Evolutionary conservation across 2,113 vertebrate genomes (phyloP), one percentile per base, ranked within the genome.

Genomic region (Microtus oregoni): DNA sequence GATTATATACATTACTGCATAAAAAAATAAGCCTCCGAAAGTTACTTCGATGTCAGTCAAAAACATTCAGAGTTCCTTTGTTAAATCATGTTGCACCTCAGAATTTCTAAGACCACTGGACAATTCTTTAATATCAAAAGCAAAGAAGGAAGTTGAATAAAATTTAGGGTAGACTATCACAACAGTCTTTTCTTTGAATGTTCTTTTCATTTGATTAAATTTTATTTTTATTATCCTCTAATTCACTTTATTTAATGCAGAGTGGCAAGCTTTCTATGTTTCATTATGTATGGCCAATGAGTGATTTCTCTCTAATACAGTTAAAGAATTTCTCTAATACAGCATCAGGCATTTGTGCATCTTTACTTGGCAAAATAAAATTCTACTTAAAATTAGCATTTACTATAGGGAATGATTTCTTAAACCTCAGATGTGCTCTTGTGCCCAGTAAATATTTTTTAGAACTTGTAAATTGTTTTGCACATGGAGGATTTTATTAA

Each of bases 11-110:
- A 93, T 86, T 35, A 68, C 26, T 92, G 32, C 30, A 93, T 91
- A 94, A 90, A 96, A 97, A 94, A 26, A 35, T 52, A 98, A 97
- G 70, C 35, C 94, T 97, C 96, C 97, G 91, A 88, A 65, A 61
- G 58, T 89, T 14, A 13, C 5, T 41, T 50, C 73, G 97, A 97
- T 41, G 93, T 91, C 26, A 94, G 41, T 4, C 5, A 58, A n/a
- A 93, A 96, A 91, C 65, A 96, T 94, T 97, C 58, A 47, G 96
- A 41, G 92, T 61, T 76, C 24, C 0, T 0, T 11, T 89, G 55
- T 81, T 90, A 50, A 94, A 65, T 90, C 26, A 38, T 92, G 89
- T 17, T 96, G 65, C 44, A 83, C 47, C n/a, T 61, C 61, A 96
- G 86, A 95, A 75, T 91, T 94, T 97, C 52, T 90, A 87, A 90